Percentiles rank a stretch among this genome's conserved stretches.
Evolutionary conservation across 2,888 invertebrate species (phyloP).

Genomic region (Scelioninae gen. 1): DNA sequence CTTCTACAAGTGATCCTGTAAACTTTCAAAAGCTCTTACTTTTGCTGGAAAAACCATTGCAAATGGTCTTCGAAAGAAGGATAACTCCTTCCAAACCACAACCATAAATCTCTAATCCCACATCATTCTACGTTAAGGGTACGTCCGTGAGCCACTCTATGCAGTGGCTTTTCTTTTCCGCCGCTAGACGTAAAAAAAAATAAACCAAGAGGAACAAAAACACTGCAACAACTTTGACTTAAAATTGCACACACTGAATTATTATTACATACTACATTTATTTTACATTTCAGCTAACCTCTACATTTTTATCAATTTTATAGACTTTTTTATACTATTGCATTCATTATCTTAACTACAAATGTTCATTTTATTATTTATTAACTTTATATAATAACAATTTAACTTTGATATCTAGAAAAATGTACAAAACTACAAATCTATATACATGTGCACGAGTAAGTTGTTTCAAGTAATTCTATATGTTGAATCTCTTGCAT

Average conservation of each 20-base stretch:
- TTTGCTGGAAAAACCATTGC: conserved; percentile 59
- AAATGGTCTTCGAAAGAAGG: conserved; percentile 59
- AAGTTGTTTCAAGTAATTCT: no score
- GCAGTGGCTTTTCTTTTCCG: conserved; percentile 45
- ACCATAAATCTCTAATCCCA: conserved; percentile 69
- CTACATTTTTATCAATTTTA: no score
- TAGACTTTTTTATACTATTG: no score
- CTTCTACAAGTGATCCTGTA: conserved; percentile 47
- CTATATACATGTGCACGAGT: no score
- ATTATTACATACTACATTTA: no score
- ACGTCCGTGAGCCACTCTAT: conserved; percentile 54
- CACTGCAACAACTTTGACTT: conserved; percentile 6
- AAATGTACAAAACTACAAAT: no score
- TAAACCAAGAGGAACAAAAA: conserved; percentile 27
- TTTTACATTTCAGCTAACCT: no score
- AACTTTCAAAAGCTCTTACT: conserved; percentile 47
- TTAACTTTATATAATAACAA: no score
- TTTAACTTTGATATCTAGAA: no score
- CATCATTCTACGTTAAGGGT: conserved; percentile 66
- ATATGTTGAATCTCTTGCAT: no score
- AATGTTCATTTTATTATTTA: no score
- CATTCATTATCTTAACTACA: no score
- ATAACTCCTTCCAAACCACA: conserved; percentile 61
- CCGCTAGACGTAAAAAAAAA: conserved; percentile 14
- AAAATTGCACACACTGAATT: background rate